These are phyloP conservation scores for Aelia acuminata DNA, from an alignment of 2,888 invertebrate species.

Conservation along the genomic window DNA sequence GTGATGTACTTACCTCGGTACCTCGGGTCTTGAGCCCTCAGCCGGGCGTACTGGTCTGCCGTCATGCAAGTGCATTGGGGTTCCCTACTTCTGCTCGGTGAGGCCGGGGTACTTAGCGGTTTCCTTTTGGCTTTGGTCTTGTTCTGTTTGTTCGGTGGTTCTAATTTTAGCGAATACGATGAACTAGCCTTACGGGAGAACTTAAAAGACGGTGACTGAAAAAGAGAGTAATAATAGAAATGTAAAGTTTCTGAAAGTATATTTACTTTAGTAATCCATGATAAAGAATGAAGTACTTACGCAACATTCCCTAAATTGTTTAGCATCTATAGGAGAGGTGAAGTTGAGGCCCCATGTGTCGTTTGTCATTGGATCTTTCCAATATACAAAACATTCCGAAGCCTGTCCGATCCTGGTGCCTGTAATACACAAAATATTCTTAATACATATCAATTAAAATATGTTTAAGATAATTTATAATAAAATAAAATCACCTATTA, in stretches of 20 bases:
- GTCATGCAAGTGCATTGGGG: constrained; percentile 97
- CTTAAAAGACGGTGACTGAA: constrained; percentile 95
- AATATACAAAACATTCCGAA: constrained; percentile 98
- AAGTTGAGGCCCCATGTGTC: constrained; percentile 99
- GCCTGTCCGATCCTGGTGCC: constrained; percentile 97
- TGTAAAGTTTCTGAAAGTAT: background rate
- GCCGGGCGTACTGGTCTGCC: constrained; percentile 89
- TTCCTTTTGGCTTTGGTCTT: constrained; percentile 91
- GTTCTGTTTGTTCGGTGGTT: constrained; percentile 86
- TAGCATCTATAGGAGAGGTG: constrained; percentile 96
- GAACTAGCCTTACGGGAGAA: constrained; percentile 97
- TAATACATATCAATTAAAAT: background rate
- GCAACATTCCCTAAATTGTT: constrained; percentile 96
- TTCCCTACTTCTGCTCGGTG: constrained; percentile 88
- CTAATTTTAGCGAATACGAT: constrained; percentile 95
- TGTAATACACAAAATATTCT: constrained; percentile 70
- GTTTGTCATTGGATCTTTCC: constrained; percentile 97
- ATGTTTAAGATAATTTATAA: background rate
- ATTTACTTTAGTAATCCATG: background rate
- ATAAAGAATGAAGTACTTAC: constrained; percentile 76
- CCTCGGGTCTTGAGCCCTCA: constrained; percentile 87
- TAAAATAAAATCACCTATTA: too few species aligned
- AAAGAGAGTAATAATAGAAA: background rate
- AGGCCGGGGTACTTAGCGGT: constrained; percentile 93
- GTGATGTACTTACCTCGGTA: constrained; percentile 74